Conservation (phyloP, 2,797 vertebrate species). For the Pangasius sanitwongsei region DNA sequence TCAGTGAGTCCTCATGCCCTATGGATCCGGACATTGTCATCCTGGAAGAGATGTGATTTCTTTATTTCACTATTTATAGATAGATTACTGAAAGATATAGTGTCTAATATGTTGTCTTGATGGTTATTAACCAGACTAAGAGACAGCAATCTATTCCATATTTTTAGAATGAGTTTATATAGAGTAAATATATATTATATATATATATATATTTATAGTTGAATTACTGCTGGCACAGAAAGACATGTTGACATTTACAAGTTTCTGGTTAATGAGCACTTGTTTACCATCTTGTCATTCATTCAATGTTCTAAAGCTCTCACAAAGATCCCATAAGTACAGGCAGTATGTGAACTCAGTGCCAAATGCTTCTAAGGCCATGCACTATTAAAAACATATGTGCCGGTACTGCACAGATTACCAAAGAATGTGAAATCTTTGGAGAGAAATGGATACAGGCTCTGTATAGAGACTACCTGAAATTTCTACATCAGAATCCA, state of each 20-base stretch:
- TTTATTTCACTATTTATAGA: not conserved
- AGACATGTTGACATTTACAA: not conserved
- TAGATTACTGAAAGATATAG: not conserved
- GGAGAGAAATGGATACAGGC: conserved; percentile 3
- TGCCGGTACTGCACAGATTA: conserved; percentile 28
- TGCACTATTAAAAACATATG: conserved; percentile 38
- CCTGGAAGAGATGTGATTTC: not conserved
- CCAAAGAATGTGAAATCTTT: conserved; percentile 17
- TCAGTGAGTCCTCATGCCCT: not conserved
- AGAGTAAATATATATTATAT: too few relatives aligned
- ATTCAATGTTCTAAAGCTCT: conserved; percentile 1
- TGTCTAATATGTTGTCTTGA: not conserved
- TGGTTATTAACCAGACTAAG: not conserved
- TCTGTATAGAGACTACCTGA: conserved; percentile 22
- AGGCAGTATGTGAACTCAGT: conserved; percentile 23
- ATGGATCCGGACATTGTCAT: not conserved
- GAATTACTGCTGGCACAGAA: not conserved
- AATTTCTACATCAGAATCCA: conserved; percentile 14
- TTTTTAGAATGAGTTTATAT: not conserved
- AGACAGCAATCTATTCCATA: not conserved
- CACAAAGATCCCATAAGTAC: conserved; percentile 7
- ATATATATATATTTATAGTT: not conserved
- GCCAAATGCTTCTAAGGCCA: conserved; percentile 24
- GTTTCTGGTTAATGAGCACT: conserved; percentile 9
- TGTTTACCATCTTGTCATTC: not conserved